Evolutionary conservation across 2,797 vertebrate genomes (phyloP), one percentile per base, ranked within the genome.

Genomic region (Macroramphosus scolopax): DNA sequence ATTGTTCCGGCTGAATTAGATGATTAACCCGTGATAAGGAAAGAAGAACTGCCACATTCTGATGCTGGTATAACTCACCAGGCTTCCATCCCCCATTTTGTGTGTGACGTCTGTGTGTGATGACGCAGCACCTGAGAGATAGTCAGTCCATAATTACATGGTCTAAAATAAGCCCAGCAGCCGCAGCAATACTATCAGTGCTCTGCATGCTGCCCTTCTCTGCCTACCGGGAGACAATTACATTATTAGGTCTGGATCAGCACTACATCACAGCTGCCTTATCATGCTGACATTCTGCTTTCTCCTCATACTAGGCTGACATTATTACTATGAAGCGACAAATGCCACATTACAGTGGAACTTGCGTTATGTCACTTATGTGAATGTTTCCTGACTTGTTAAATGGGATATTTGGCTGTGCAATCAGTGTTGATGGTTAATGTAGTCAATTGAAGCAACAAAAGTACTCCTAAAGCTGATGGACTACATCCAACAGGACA

Each of bases 131-230:
- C 68, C 72, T 79, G 49, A 65, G 81, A 75, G 65, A 78, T 55
- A 45, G 82, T 65, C 62, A 1, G 47, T 54, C 77, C 66, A 67
- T 84, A 86, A 85, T 85, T 81, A 65, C 70, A 45, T 49, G 42
- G 73, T 72, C 82, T 86, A 85, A 82, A 86, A 87, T 85, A 85
- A 85, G 72, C 72, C 63, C 36, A 74, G 68, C 51, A 58, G 60
- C 22, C 63, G 0, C 60, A 64, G 73, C 63, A 39, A 48, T 63
- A 70, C 71, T 76, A 76, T 78, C 77, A 75, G 71, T 68, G 41
- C 72, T 66, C 61, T 50, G 72, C 75, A 50, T 35, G 67, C 78
- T 67, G 51, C 60, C 54, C 35, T 43, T 58, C 54, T 63, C 65
- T 65, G 56, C 74, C 52, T 52, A 22, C 56, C 39, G 61, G 55